phyloP scores from a whole-genome alignment of 2,113 vertebrate species.

The Nothobranchius furzeri region DNA sequence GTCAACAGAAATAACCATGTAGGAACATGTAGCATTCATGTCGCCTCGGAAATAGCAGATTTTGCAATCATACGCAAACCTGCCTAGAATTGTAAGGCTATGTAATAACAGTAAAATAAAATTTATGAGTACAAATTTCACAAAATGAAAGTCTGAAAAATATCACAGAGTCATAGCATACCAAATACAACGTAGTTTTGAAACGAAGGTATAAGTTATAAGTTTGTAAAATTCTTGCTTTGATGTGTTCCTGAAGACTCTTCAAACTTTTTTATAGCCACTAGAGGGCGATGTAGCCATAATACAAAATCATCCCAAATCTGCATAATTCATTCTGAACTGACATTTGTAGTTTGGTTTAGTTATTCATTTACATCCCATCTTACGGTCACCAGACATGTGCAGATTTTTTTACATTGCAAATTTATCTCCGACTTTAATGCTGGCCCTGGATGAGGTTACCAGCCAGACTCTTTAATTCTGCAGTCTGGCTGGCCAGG shows the following conservation, averaged over 20 bases:
- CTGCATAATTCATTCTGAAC: no score
- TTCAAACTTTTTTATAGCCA: neutral
- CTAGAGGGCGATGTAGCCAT: conserved; percentile 5
- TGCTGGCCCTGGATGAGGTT: neutral
- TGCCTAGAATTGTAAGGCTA: neutral
- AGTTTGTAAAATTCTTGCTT: neutral
- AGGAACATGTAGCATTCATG: conserved; percentile 13
- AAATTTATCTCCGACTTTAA: no score
- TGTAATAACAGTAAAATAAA: neutral
- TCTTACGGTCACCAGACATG: no score
- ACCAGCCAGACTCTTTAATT: no score
- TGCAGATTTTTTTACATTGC: no score
- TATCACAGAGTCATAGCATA: neutral
- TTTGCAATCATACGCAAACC: neutral
- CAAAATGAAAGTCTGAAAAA: neutral
- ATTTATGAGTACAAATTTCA: neutral
- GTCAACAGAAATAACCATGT: neutral
- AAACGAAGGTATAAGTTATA: no score
- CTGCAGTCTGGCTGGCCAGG: no score
- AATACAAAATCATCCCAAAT: neutral
- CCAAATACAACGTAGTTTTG: no score
- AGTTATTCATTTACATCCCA: no score
- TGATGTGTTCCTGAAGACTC: neutral
- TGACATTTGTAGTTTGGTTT: neutral
- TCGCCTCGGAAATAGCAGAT: neutral